phyloP scores from a whole-genome alignment of 2,113 vertebrate species.

The Telmatochromis brachygnathus region DNA sequence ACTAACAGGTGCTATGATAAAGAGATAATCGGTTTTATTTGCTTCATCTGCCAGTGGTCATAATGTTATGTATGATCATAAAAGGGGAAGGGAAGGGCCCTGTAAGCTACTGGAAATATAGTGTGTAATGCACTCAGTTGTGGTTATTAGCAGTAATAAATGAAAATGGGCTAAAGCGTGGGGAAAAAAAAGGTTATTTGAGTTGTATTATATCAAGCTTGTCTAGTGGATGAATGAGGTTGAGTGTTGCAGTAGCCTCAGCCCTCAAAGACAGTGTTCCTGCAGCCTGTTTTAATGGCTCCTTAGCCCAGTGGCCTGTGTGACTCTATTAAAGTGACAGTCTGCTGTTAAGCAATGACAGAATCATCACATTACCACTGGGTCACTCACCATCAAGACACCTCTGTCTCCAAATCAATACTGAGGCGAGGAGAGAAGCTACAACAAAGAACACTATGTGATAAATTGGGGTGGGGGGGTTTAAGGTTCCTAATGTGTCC shows the following conservation, averaged over 20 bases:
- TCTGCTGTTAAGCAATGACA: slow-evolving; percentile 43
- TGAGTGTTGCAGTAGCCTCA: not conserved
- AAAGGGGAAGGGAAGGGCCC: not conserved
- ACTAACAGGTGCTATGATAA: not conserved
- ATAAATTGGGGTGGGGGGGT: not conserved
- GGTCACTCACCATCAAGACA: slow-evolving; percentile 41
- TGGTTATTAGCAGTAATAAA: not conserved
- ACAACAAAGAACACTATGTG: not conserved
- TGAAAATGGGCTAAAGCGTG: not conserved
- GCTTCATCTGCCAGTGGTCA: not conserved
- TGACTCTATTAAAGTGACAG: slow-evolving; percentile 57
- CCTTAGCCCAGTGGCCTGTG: slow-evolving; percentile 18
- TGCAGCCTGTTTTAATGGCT: slow-evolving; percentile 19
- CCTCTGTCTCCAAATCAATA: slow-evolving; percentile 37
- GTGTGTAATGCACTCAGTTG: not conserved
- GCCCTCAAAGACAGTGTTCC: slow-evolving; percentile 13
- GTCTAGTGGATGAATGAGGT: not conserved
- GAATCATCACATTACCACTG: slow-evolving; percentile 46
- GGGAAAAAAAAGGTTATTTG: not conserved
- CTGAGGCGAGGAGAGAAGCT: not conserved
- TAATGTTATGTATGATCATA: not conserved
- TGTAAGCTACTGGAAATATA: not conserved
- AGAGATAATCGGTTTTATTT: not conserved
- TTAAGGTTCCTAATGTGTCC: not conserved
- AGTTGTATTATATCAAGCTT: not conserved